A percentile compares a stretch with the other conserved stretches of the same genome.
Evolutionary conservation across 2,113 vertebrate genomes (phyloP).

Genomic region (Potamarius usumacintae): DNA sequence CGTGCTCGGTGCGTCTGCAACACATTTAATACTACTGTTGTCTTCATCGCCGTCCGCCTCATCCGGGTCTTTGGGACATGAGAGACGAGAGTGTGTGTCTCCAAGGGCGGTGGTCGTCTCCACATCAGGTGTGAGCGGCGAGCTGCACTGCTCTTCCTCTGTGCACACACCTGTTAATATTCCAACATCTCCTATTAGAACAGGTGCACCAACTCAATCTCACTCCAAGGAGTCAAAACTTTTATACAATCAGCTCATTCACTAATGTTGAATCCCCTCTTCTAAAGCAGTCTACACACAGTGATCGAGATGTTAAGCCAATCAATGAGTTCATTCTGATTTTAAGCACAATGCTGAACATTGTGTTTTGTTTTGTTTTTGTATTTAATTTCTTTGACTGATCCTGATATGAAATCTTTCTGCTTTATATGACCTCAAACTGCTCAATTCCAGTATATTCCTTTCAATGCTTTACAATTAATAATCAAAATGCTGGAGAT

Average conservation of each 20-base stretch:
- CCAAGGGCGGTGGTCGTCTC: conserved; percentile 2
- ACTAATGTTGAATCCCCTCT: background rate
- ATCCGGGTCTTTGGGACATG: conserved; percentile 37
- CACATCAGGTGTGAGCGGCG: conserved; percentile 35
- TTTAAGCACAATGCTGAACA: background rate
- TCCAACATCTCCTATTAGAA: background rate
- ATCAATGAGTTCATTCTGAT: background rate
- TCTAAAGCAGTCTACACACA: background rate
- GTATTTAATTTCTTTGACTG: background rate
- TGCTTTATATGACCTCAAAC: background rate
- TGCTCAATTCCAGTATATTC: background rate
- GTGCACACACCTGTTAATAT: conserved; percentile 15
- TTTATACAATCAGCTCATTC: background rate
- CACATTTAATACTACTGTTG: conserved; percentile 2
- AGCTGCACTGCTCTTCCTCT: conserved; percentile 33
- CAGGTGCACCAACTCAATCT: background rate
- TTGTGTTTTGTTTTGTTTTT: background rate
- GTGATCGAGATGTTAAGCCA: background rate
- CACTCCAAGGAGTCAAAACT: background rate
- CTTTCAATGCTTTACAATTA: background rate
- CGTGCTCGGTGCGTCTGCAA: background rate
- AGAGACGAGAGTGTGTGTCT: conserved; percentile 26
- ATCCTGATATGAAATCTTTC: background rate
- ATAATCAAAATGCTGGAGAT: background rate
- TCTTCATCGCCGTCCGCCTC: conserved; percentile 30